Percentiles rank a stretch among this genome's conserved stretches.
Conservation (phyloP, 2,113 vertebrate species). For the Lycaon pictus region DNA sequence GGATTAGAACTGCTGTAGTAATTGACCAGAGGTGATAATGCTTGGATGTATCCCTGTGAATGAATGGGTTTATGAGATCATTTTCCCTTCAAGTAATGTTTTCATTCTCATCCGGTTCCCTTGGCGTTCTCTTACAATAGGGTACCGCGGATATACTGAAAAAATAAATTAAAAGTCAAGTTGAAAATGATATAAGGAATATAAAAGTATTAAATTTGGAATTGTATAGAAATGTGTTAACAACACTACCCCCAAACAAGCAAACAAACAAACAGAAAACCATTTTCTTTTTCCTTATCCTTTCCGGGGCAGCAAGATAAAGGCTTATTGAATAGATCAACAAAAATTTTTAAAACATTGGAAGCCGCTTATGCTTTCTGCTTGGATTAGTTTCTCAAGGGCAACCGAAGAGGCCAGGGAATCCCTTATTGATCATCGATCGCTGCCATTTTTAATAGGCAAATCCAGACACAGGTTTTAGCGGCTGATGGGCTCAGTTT, state of each 20-base stretch:
- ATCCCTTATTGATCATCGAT: conserved; percentile 63
- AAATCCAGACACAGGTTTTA: conserved; percentile 63
- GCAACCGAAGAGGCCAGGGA: conserved; percentile 46
- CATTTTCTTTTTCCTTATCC: not conserved
- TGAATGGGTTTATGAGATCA: not conserved
- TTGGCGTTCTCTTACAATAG: not conserved
- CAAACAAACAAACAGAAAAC: not conserved
- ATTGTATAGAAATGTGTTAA: not conserved
- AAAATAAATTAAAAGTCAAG: conserved; percentile 16
- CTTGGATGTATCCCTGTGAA: not conserved
- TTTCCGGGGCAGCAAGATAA: not conserved
- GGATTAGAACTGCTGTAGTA: not conserved
- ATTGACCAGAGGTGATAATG: not conserved
- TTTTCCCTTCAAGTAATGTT: not conserved
- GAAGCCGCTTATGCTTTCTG: conserved; percentile 77
- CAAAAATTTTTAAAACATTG: conserved; percentile 29
- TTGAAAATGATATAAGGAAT: not conserved
- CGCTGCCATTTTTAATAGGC: conserved; percentile 60
- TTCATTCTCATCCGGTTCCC: not conserved
- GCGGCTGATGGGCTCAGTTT: conserved; percentile 21
- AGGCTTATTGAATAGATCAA: conserved; percentile 49
- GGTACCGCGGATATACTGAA: not conserved
- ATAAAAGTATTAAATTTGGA: conserved; percentile 1
- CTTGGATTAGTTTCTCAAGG: conserved; percentile 75
- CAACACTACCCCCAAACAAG: not conserved